These are phyloP conservation scores for Spea hammondii DNA, from an alignment of 2,797 vertebrate species.

Conservation along the genomic window DNA sequence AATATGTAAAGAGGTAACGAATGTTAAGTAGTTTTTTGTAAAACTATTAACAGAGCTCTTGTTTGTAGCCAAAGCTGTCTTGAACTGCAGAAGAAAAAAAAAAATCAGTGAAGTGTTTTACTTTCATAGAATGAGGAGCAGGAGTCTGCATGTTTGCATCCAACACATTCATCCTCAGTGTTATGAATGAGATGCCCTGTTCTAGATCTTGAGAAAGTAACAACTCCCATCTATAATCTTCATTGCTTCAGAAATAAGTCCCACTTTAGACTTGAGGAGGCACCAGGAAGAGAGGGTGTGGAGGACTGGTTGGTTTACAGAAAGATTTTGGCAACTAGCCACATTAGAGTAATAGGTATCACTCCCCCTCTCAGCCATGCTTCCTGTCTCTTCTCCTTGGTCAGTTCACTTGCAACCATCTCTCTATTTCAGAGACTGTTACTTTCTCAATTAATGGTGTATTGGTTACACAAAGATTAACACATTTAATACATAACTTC, in stretches of 20 bases:
- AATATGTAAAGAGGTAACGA: not conserved
- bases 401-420: not conserved
- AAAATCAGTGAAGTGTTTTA: constrained; percentile 1
- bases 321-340: constrained; percentile 36
- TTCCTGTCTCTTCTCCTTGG: not conserved
- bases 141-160: constrained; percentile 38
- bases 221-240: constrained; percentile 48
- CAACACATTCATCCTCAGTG: constrained; percentile 30
- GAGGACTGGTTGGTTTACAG: constrained; percentile 32
- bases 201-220: constrained; percentile 37
- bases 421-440: not conserved
- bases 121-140: constrained; percentile 16
- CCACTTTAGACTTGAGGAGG: constrained; percentile 45
- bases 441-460: not conserved
- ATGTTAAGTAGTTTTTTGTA: not conserved
- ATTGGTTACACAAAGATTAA: not conserved
- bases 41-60: constrained; percentile 29
- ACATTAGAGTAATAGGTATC: constrained; percentile 25
- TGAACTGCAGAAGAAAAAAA: constrained; percentile 11
- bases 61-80: constrained; percentile 13
- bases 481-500: not conserved
- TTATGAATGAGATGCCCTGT: constrained; percentile 44
- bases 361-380: not conserved
- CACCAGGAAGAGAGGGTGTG: constrained; percentile 38
- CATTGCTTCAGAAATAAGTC: constrained; percentile 26